Evolutionary conservation across 2,797 vertebrate species (phyloP).

Genomic region (Parambassis ranga): DNA sequence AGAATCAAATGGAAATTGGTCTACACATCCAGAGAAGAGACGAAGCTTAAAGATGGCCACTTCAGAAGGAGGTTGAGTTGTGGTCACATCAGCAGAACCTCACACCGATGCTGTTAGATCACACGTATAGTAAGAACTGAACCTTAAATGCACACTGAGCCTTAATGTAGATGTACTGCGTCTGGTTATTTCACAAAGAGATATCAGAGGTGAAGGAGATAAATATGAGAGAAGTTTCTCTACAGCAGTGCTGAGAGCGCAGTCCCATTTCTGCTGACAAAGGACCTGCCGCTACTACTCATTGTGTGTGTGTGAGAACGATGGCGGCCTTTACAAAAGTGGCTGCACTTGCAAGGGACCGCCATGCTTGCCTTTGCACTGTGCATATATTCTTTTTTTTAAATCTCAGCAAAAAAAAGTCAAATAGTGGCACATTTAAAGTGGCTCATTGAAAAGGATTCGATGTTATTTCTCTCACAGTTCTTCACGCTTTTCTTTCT

Average conservation of each 20-base stretch:
- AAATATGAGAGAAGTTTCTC: slow-evolving; percentile 63
- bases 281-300: slow-evolving; percentile 24
- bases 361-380: slow-evolving; percentile 1
- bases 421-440: too few relatives aligned
- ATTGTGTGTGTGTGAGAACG: background rate
- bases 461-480: background rate
- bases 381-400: background rate
- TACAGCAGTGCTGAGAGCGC: slow-evolving; percentile 58
- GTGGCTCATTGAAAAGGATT: background rate
- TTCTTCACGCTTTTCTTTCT: background rate
- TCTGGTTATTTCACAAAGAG: slow-evolving; percentile 26
- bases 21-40: slow-evolving; percentile 76
- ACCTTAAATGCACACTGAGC: slow-evolving; percentile 21
- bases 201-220: slow-evolving; percentile 43
- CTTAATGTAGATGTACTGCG: background rate
- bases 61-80: slow-evolving; percentile 2
- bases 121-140: background rate
- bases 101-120: background rate
- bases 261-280: slow-evolving; percentile 66
- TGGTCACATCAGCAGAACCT: slow-evolving; percentile 1
- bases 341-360: slow-evolving; percentile 16
- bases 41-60: slow-evolving; percentile 36
- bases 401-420: too few relatives aligned
- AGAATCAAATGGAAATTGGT: slow-evolving; percentile 87
- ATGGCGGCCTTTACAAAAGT: slow-evolving; percentile 4